Percentiles rank a stretch among this genome's conserved stretches.
These are phyloP conservation scores for Phaetusa simplex DNA, from an alignment of 2,113 vertebrate genomes.

Conservation along the genomic window DNA sequence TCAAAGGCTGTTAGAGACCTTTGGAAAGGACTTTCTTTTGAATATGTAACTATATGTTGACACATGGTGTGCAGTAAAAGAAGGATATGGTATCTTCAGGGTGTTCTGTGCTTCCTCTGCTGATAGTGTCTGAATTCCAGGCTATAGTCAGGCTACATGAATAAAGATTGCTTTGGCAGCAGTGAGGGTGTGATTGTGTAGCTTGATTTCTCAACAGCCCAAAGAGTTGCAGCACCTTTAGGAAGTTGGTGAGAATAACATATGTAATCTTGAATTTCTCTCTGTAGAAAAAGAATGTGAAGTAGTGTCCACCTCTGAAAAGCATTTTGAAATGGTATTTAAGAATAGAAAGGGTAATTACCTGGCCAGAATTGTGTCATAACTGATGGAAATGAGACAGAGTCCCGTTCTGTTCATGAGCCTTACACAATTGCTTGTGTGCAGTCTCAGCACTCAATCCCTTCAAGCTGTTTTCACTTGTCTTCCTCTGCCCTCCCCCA, in stretches of 20 bases:
- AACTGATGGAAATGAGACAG: not conserved
- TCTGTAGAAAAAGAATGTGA: not conserved
- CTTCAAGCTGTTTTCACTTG: not conserved
- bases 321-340: not conserved
- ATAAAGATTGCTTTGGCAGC: not conserved
- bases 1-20: not conserved
- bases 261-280: not conserved
- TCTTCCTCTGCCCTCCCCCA: not conserved
- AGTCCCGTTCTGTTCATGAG: not conserved
- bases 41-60: not conserved
- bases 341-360: not conserved
- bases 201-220: not conserved
- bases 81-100: not conserved
- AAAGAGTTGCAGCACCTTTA: not conserved
- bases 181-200: not conserved
- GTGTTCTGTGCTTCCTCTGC: not conserved
- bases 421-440: not conserved
- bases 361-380: not conserved
- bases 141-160: accelerated
- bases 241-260: not conserved
- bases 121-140: not conserved
- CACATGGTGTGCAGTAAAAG: not conserved
- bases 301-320: not conserved
- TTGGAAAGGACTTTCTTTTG: not conserved
- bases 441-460: not conserved